Base-by-base conservation (phyloP, 2,888 invertebrate species). In the Mimachlamys varia region DNA sequence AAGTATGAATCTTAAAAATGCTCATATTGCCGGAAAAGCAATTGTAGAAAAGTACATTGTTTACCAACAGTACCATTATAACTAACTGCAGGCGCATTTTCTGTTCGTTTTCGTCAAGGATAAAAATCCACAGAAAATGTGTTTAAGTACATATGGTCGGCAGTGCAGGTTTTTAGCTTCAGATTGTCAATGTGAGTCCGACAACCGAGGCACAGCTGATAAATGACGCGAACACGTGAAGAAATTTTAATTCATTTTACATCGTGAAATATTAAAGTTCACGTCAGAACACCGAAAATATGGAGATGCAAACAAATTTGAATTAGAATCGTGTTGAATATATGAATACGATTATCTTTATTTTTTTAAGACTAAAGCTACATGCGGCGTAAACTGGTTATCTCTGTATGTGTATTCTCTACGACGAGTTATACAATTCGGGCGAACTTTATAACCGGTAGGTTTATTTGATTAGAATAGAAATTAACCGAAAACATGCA, bases 241-340 rank as follows among this genome's bases (percentile, higher is more conserved):
- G 76, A 33, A 7, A 76, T 76, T 76, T 76, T 12, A 76, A 76
- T 33, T 33, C 27, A 76, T 76, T 76, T 76, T 17, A 33, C 76
- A 76, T 76, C 62, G 27, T 76, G 13, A n/a, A 4, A 76, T n/a
- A 76, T 76, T 76, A 76, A 76, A 33, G 76, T 33, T 27, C 15
- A 27, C 33, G 76, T 76, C 76, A 76, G 58, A 53, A 53, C 1
- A 53, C 53, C 12, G 19, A 15, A 76, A 76, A 76, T 76, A 76
- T 76, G 27, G 76, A 76, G 76, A 76, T 76, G 76, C 27, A 76
- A 76, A 76, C 76, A 76, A 12, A 76, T 76, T 76, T 27, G 15
- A 76, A 76, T 76, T 76, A 7, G 13, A 76, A 76, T 76, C 12
- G 76, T 27, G 33, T 33, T 76, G 76, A 76, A 76, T 76, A 33